phyloP scores from a whole-genome alignment of 2,888 invertebrate species.

The Dyspetes luteomarginatus region DNA sequence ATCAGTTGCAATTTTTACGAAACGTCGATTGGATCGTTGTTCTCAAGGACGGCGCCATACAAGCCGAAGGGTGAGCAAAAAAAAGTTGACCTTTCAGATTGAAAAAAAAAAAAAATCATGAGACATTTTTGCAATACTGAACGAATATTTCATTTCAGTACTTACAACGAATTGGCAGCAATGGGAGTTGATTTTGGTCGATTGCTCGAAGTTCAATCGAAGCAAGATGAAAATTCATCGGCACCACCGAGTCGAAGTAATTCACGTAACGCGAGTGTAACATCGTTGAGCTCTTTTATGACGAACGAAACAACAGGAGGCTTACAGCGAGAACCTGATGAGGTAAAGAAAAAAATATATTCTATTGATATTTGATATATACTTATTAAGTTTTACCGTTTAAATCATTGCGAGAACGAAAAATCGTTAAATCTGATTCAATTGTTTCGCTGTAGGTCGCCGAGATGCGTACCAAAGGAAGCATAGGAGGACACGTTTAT shows the following conservation, averaged over 20 bases:
- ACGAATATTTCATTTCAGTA: slow-evolving; percentile 73
- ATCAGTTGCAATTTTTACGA: slow-evolving; percentile 86
- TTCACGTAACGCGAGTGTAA: slow-evolving; percentile 79
- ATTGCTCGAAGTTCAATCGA: slow-evolving; percentile 84
- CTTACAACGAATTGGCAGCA: slow-evolving; percentile 89
- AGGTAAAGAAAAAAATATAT: slow-evolving; percentile 69
- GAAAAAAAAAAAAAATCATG: background rate
- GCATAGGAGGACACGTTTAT: slow-evolving; percentile 87
- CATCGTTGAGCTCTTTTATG: slow-evolving; percentile 77
- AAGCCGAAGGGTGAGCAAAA: slow-evolving; percentile 74
- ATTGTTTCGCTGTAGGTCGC: slow-evolving; percentile 69
- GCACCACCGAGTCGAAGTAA: slow-evolving; percentile 73
- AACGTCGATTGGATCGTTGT: slow-evolving; percentile 81
- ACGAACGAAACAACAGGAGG: slow-evolving; percentile 72
- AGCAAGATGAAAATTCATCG: slow-evolving; percentile 76
- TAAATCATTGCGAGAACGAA: background rate
- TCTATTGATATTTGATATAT: background rate
- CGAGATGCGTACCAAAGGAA: slow-evolving; percentile 84
- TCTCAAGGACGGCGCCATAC: slow-evolving; percentile 78
- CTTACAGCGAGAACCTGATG: slow-evolving; percentile 72
- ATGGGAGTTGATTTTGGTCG: slow-evolving; percentile 92
- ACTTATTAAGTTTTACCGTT: no score
- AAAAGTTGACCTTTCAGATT: background rate
- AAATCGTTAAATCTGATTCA: background rate
- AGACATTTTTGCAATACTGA: background rate